Evolutionary conservation across 1,140 invertebrate genomes (phyloP).

Genomic region (Bombus superbus): DNA sequence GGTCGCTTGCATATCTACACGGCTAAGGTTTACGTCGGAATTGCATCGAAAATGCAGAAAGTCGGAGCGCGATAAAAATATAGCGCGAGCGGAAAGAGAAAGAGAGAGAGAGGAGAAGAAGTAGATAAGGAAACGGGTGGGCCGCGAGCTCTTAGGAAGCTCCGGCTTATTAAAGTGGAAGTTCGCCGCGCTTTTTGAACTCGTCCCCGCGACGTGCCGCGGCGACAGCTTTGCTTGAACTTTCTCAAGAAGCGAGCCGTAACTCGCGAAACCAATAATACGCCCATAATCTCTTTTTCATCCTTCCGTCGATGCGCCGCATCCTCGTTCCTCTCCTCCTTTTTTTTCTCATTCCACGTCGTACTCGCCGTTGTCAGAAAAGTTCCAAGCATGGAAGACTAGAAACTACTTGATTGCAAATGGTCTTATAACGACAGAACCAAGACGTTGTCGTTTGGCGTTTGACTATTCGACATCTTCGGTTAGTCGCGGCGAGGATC

Average conservation of each 20-base stretch:
- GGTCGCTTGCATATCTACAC: neutral
- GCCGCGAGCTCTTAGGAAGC: slow-evolving; percentile 58
- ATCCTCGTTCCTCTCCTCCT: neutral
- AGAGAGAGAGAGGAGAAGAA: slow-evolving; percentile 13
- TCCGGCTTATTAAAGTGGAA: slow-evolving; percentile 74
- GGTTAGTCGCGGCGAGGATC: neutral
- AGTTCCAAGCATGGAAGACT: neutral
- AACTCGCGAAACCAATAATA: slow-evolving; percentile 58
- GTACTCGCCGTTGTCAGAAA: neutral
- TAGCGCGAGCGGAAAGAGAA: neutral
- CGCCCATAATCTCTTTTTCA: slow-evolving; percentile 39
- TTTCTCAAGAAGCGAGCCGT: slow-evolving; percentile 48
- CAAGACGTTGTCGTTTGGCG: neutral
- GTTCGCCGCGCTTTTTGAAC: slow-evolving; percentile 70
- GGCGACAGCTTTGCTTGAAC: slow-evolving; percentile 44
- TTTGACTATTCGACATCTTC: neutral
- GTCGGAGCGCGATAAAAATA: slow-evolving; percentile 31
- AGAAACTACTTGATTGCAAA: neutral
- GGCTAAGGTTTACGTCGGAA: slow-evolving; percentile 5
- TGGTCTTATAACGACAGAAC: neutral
- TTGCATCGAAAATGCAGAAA: slow-evolving; percentile 18
- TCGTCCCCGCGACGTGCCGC: slow-evolving; percentile 42
- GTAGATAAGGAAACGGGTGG: slow-evolving; percentile 42
- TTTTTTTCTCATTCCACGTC: neutral
- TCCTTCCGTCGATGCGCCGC: neutral